A percentile compares a stretch with the other conserved stretches of the same genome.
phyloP scores from a whole-genome alignment of 2,797 vertebrate genomes.

The Hippopotamyrus pictus region DNA sequence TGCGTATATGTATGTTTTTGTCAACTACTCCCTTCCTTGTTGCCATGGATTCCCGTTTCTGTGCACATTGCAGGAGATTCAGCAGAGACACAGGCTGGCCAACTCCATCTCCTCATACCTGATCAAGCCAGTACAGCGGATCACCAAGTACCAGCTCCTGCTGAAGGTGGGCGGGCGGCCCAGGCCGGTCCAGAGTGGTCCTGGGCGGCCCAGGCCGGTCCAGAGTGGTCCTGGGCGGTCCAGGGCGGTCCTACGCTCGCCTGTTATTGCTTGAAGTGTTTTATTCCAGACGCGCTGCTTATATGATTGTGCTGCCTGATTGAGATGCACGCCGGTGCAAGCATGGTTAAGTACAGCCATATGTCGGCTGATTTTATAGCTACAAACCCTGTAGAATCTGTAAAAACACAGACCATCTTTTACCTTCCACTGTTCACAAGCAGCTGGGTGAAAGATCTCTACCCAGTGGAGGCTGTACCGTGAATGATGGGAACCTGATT shows the following conservation, averaged over 20 bases:
- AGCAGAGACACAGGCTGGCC: slow-evolving; percentile 87
- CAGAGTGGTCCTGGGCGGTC: neutral
- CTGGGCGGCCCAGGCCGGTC: neutral
- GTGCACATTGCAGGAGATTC: slow-evolving; percentile 77
- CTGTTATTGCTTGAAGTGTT: neutral
- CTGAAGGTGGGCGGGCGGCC: slow-evolving; percentile 69
- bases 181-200: neutral
- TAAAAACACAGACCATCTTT: neutral
- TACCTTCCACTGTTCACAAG: neutral
- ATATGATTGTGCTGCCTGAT: neutral
- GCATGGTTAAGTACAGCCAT: neutral
- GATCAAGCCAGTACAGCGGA: slow-evolving; percentile 97
- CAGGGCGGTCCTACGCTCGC: neutral
- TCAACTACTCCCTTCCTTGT: neutral
- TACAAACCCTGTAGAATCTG: neutral
- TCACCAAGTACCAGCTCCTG: slow-evolving; percentile 97
- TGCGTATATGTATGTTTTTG: neutral
- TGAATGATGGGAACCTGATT: neutral
- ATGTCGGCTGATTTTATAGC: neutral
- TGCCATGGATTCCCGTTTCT: neutral
- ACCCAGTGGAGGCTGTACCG: neutral
- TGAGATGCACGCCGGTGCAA: neutral
- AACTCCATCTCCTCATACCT: slow-evolving; percentile 98
- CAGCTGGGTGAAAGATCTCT: neutral
- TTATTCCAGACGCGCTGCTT: neutral